phyloP scores from a whole-genome alignment of 2,797 vertebrate species.

The Anolis apletophallus region DNA sequence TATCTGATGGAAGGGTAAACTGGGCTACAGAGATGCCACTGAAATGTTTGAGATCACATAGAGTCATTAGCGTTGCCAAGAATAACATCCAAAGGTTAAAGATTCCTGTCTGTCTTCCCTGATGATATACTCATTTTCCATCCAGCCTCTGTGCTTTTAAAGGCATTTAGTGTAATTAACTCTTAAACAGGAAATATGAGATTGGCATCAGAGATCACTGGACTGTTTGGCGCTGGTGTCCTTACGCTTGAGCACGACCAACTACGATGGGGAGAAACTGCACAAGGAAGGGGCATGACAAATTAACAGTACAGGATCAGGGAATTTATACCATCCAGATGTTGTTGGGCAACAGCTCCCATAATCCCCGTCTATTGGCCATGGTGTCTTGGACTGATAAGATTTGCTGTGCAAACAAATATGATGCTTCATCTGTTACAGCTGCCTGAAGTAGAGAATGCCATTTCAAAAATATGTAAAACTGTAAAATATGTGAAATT shows the following conservation, averaged over 20 bases:
- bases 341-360: neutral
- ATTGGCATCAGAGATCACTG: neutral
- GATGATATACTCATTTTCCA: neutral
- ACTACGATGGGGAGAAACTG: neutral
- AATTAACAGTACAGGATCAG: neutral
- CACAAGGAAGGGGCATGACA: neutral
- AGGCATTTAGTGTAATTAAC: neutral
- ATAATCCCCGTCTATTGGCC: neutral
- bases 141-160: neutral
- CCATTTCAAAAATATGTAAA: too few relatives aligned
- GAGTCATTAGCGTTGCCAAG: neutral
- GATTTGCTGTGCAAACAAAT: neutral
- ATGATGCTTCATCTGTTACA: neutral
- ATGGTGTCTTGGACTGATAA: too few relatives aligned
- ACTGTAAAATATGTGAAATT: too few relatives aligned
- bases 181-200: slow-evolving; percentile 13
- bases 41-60: neutral
- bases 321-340: neutral
- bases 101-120: neutral
- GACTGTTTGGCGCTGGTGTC: neutral
- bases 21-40: neutral
- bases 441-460: neutral
- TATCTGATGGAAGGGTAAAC: neutral
- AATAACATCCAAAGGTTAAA: neutral
- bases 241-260: neutral